Evolutionary conservation across 2,888 invertebrate genomes (phyloP).

Genomic region (Thera obeliscata): DNA sequence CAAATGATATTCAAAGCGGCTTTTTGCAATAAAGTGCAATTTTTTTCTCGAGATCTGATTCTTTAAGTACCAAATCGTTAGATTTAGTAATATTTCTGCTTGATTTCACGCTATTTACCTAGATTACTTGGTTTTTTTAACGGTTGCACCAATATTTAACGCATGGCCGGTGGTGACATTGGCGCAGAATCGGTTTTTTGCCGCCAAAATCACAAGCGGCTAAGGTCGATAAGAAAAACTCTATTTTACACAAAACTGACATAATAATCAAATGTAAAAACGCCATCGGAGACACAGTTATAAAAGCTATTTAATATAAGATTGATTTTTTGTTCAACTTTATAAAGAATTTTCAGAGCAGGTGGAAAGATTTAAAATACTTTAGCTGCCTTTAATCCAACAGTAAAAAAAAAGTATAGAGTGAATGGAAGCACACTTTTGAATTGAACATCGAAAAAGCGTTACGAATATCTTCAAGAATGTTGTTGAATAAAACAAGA

Average conservation of each 20-base stretch:
- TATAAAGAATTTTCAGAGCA: slow-evolving; percentile 9
- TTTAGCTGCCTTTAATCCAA: too few relatives aligned
- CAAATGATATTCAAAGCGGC: neutral
- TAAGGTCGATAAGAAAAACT: slow-evolving; percentile 62
- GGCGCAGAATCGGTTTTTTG: slow-evolving; percentile 69
- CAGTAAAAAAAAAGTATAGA: too few relatives aligned
- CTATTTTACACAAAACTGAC: slow-evolving; percentile 47
- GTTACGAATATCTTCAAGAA: too few relatives aligned
- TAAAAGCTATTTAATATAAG: slow-evolving; percentile 35
- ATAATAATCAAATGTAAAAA: slow-evolving; percentile 43
- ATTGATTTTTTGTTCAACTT: slow-evolving; percentile 30
- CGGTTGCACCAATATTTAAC: slow-evolving; percentile 77
- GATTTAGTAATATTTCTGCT: slow-evolving; percentile 69
- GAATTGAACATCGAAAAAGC: too few relatives aligned
- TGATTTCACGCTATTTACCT: slow-evolving; percentile 82
- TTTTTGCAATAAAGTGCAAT: neutral
- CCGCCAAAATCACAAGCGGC: slow-evolving; percentile 59
- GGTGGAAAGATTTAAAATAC: slow-evolving; percentile 1
- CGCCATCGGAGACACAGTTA: slow-evolving; percentile 31
- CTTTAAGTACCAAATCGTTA: slow-evolving; percentile 38
- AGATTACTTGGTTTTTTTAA: slow-evolving; percentile 78
- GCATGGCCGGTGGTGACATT: slow-evolving; percentile 79
- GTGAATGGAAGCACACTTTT: too few relatives aligned
- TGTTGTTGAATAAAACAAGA: too few relatives aligned
- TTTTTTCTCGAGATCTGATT: slow-evolving; percentile 22